A percentile compares a stretch with the other conserved stretches of the same genome.
These are phyloP conservation scores for Danio jaintianensis DNA, from an alignment of 2,797 vertebrate genomes.

Conservation along the genomic window DNA sequence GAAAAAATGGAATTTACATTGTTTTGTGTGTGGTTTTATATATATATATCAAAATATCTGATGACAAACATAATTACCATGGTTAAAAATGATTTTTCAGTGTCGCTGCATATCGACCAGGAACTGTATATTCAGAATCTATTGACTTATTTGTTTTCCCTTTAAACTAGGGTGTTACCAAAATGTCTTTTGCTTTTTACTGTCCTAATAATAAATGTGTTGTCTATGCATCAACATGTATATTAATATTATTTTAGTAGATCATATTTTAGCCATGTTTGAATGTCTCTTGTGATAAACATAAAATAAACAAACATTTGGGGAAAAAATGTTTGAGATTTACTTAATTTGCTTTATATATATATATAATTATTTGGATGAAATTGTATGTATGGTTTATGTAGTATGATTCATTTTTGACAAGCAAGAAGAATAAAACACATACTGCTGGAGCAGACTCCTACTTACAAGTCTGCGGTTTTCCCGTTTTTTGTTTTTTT, in stretches of 20 bases:
- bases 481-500: no score
- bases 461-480: no score
- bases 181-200: slow-evolving; percentile 67
- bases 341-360: neutral
- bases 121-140: slow-evolving; percentile 62
- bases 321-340: neutral
- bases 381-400: neutral
- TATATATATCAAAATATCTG: slow-evolving; percentile 15
- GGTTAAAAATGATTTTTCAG: slow-evolving; percentile 26
- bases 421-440: no score
- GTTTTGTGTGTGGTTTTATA: slow-evolving; percentile 13
- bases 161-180: slow-evolving; percentile 69
- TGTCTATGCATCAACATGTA: slow-evolving; percentile 78
- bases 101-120: slow-evolving; percentile 56
- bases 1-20: neutral
- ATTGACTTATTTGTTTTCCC: slow-evolving; percentile 56
- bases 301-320: slow-evolving; percentile 77
- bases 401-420: neutral
- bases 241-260: slow-evolving; percentile 50
- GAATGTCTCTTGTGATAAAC: slow-evolving; percentile 73
- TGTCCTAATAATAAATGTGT: slow-evolving; percentile 47
- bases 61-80: slow-evolving; percentile 33
- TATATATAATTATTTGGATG: no score
- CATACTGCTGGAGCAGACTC: no score
- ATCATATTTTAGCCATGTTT: slow-evolving; percentile 83